A percentile compares a stretch with the other conserved stretches of the same genome.
These are phyloP conservation scores for Malthinus flaveolus DNA, from an alignment of 2,888 invertebrate species.

Conservation along the genomic window DNA sequence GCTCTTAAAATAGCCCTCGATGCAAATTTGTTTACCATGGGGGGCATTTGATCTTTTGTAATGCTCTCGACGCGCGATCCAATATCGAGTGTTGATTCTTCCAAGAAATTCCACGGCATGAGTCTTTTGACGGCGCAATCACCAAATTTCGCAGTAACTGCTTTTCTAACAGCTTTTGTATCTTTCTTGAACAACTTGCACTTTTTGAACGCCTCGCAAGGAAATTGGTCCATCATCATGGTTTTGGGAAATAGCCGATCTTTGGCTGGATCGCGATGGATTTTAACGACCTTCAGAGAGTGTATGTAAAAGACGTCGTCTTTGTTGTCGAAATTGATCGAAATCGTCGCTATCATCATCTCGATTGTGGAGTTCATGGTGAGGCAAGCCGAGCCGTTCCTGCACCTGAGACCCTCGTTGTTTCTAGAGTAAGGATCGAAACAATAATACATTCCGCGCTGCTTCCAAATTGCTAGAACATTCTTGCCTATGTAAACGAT, in stretches of 20 bases:
- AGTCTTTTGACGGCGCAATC: constrained; percentile 43
- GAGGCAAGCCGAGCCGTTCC: constrained; percentile 62
- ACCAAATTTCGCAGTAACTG: constrained; percentile 42
- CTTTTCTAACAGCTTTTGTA: constrained; percentile 45
- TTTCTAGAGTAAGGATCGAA: constrained; percentile 70
- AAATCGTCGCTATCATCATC: constrained; percentile 60
- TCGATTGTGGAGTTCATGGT: constrained; percentile 64
- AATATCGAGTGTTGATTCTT: constrained; percentile 44
- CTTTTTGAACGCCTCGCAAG: constrained; percentile 46
- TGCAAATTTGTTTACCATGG: constrained; percentile 37
- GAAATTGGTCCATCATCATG: constrained; percentile 45
- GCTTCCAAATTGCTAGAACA: constrained; percentile 65
- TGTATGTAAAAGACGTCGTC: constrained; percentile 61
- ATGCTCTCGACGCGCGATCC: constrained; percentile 49
- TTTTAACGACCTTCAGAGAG: constrained; percentile 62
- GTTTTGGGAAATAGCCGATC: constrained; percentile 44
- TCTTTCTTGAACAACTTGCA: constrained; percentile 44
- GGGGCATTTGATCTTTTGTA: constrained; percentile 41
- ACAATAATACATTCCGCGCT: constrained; percentile 64
- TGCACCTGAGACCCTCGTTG: constrained; percentile 57
- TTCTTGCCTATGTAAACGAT: constrained; percentile 64
- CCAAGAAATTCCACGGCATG: constrained; percentile 42
- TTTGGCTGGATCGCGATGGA: constrained; percentile 53
- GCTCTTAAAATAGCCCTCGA: constrained; percentile 35
- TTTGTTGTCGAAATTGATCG: constrained; percentile 58